These are phyloP conservation scores for Gila robusta DNA, from an alignment of 2,797 vertebrate species.

Conservation along the genomic window DNA sequence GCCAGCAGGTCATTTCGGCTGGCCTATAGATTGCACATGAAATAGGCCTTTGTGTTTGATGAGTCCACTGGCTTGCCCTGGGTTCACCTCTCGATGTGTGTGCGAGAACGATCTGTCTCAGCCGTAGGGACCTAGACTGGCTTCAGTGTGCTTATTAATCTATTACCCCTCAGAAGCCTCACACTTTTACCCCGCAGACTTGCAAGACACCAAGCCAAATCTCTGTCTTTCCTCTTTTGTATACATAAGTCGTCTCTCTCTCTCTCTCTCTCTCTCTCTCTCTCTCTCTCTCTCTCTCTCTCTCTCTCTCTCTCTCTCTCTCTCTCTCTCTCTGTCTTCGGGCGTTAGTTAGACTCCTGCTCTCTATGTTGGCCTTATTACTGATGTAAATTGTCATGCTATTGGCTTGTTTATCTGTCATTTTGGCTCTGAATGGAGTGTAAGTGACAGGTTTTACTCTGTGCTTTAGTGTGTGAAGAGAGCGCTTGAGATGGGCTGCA, in stretches of 20 bases:
- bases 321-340: neutral
- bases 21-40: slow-evolving; percentile 49
- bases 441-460: slow-evolving; percentile 24
- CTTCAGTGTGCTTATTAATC: slow-evolving; percentile 56
- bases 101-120: slow-evolving; percentile 32
- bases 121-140: slow-evolving; percentile 38
- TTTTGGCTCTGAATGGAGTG: slow-evolving; percentile 22
- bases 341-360: slow-evolving; percentile 13
- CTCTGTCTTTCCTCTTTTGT: slow-evolving; percentile 28
- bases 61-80: slow-evolving; percentile 49
- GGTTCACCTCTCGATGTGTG: slow-evolving; percentile 41
- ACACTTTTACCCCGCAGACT: slow-evolving; percentile 31
- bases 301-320: slow-evolving; percentile 12
- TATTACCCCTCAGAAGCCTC: slow-evolving; percentile 43
- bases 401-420: slow-evolving; percentile 33
- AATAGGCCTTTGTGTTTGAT: slow-evolving; percentile 49
- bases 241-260: neutral
- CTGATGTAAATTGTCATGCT: slow-evolving; percentile 34
- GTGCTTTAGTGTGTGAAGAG: neutral
- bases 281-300: neutral
- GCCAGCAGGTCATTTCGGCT: slow-evolving; percentile 40
- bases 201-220: slow-evolving; percentile 19
- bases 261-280: neutral
- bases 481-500: neutral
- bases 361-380: slow-evolving; percentile 1